Percentiles rank a stretch among this genome's conserved stretches.
These are phyloP conservation scores for Psylliodes chrysocephalus DNA, from an alignment of 2,888 invertebrate genomes.

Conservation along the genomic window DNA sequence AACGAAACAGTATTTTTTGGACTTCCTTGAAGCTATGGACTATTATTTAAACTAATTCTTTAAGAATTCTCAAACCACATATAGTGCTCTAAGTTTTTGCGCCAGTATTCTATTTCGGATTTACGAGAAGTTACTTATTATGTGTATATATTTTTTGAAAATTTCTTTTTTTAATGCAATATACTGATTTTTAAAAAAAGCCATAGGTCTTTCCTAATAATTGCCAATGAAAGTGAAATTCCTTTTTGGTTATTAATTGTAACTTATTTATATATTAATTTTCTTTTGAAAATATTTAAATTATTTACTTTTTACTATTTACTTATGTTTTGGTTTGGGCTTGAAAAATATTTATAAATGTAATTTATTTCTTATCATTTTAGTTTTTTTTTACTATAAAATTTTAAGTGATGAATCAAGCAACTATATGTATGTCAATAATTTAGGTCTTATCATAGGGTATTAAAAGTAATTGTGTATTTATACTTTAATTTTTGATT, in stretches of 20 bases:
- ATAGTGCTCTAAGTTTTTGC: constrained; percentile 41
- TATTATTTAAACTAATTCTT: constrained; percentile 9
- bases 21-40: constrained; percentile 7
- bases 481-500: no score
- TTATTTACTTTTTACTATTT: constrained; percentile 8
- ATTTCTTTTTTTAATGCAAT: constrained; percentile 26
- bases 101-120: constrained; percentile 48
- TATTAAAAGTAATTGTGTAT: no score
- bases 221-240: constrained; percentile 43
- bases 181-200: constrained; percentile 36
- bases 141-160: constrained; percentile 33
- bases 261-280: constrained; percentile 40
- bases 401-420: no score
- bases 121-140: constrained; percentile 41
- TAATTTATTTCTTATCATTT: no score
- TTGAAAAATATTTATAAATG: not conserved
- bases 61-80: constrained; percentile 45
- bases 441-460: no score
- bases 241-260: constrained; percentile 34
- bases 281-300: constrained; percentile 28
- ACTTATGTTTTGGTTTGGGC: constrained; percentile 14
- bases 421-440: no score
- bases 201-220: constrained; percentile 44
- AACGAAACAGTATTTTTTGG: not conserved
- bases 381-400: no score